Evolutionary conservation across 2,888 invertebrate genomes (phyloP), one percentile per base, ranked within the genome.

Genomic region (Chrysina gloriosa): DNA sequence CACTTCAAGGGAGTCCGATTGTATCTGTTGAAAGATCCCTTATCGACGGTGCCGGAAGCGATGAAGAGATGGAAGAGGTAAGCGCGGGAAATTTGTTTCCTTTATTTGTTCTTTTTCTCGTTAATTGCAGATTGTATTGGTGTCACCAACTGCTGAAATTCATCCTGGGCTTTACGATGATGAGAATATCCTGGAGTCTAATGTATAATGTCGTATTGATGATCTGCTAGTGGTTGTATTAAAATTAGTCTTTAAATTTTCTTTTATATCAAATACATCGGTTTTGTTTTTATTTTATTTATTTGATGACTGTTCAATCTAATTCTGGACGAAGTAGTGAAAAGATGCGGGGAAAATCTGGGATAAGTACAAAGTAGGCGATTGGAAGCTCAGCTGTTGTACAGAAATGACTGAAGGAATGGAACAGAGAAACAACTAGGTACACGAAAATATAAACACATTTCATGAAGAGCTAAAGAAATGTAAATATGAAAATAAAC

Each of bases 21-120:
- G 42, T 93, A 91, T 79, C 81, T 96, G 63, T 86, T 94, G 72
- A 94, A 95, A 77, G 96, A 97, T 75, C 89, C 90, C 70, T 85
- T 90, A 14, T 87, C 87, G 58, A 90, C 90, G 0, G 79, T 94
- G 56, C 87, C 89, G 3, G 84, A 86, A 3, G 91, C 91, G 1
- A 71, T 23, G 63, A 70, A 67, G 6, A 75, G 69, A 45, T 68
- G 27, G 34, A 65, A n/a, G 5, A 42, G 68, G 68, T 68, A 19
- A 9, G 36, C 25, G 7, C n/a, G 11, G n/a, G 7, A 45, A 16
- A 45, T 14, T n/a, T 9, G 4, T 36, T 21, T n/a, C 2, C 14
- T 25, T 42, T 23, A 9, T 4, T 42, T 45, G 1, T 5, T 42
- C 1, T 23, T 21, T 47, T 14, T 5, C 7, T 45, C 19, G 4